phyloP scores from a whole-genome alignment of 2,888 invertebrate genomes.

The Lithophane ornitopus region DNA sequence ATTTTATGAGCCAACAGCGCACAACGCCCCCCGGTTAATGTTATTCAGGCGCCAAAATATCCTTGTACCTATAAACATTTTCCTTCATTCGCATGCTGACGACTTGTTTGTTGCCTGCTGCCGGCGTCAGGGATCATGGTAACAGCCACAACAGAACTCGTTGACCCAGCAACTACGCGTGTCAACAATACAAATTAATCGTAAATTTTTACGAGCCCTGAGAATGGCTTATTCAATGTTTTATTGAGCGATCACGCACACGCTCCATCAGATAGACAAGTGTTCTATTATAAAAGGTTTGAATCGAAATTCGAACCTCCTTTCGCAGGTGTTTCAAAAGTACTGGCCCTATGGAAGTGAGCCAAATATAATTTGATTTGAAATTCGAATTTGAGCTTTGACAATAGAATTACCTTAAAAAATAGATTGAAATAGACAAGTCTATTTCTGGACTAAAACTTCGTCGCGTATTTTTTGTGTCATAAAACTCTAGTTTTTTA shows the following conservation, averaged over 20 bases:
- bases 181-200: conserved; percentile 34
- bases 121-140: background rate
- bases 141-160: conserved; percentile 13
- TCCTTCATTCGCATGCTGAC: background rate
- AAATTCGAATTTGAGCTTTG: conserved; percentile 30
- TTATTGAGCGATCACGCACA: conserved; percentile 33
- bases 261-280: conserved; percentile 4
- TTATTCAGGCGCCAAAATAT: background rate
- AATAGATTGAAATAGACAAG: background rate
- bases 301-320: background rate
- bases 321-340: conserved; percentile 13
- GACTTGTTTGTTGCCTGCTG: background rate
- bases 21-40: background rate
- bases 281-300: background rate
- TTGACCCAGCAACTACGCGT: conserved; percentile 30
- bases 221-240: conserved; percentile 24
- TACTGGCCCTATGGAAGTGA: background rate
- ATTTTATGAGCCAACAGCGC: no score
- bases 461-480: background rate
- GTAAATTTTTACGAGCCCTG: conserved; percentile 25
- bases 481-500: background rate
- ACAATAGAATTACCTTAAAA: background rate
- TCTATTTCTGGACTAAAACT: conserved; percentile 3
- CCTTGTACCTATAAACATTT: background rate
- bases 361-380: background rate